Evolutionary conservation across 2,888 invertebrate genomes (phyloP).

Genomic region (Furcula furcula): DNA sequence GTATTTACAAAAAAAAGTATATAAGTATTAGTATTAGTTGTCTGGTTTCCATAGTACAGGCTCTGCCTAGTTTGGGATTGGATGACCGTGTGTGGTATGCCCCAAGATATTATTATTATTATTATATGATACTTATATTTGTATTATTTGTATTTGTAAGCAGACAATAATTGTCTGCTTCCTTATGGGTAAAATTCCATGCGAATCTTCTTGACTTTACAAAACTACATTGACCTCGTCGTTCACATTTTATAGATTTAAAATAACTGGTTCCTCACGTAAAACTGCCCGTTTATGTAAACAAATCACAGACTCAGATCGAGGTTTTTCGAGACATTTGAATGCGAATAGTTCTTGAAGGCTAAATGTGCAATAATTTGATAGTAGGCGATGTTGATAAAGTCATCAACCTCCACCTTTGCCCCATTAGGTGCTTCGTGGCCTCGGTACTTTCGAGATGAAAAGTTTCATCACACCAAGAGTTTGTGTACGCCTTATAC

Average conservation of each 20-base stretch:
- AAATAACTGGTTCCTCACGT: slow-evolving; percentile 8
- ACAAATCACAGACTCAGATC: not conserved
- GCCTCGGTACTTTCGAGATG: not conserved
- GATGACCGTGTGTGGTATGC: no score
- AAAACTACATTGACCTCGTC: slow-evolving; percentile 7
- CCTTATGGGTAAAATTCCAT: not conserved
- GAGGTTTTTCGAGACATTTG: slow-evolving; percentile 1
- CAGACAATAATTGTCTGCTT: no score
- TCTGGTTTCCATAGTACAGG: no score
- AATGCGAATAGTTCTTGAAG: slow-evolving; percentile 8
- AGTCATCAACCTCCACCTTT: slow-evolving; percentile 20
- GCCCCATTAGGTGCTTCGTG: slow-evolving; percentile 5
- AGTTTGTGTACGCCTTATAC: not conserved
- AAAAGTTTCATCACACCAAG: not conserved
- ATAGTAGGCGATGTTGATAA: slow-evolving; percentile 11
- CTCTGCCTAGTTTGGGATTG: no score
- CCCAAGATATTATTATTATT: no score
- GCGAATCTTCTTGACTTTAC: no score
- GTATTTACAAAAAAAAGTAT: no score
- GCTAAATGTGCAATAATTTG: slow-evolving; percentile 16
- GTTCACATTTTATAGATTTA: slow-evolving; percentile 1
- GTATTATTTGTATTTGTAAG: no score
- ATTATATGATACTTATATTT: no score
- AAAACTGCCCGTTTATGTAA: not conserved
- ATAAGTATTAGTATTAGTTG: no score